These are phyloP conservation scores for Caenorhabditis sp. DNA, from an alignment of 2,888 invertebrate species.

Conservation along the genomic window DNA sequence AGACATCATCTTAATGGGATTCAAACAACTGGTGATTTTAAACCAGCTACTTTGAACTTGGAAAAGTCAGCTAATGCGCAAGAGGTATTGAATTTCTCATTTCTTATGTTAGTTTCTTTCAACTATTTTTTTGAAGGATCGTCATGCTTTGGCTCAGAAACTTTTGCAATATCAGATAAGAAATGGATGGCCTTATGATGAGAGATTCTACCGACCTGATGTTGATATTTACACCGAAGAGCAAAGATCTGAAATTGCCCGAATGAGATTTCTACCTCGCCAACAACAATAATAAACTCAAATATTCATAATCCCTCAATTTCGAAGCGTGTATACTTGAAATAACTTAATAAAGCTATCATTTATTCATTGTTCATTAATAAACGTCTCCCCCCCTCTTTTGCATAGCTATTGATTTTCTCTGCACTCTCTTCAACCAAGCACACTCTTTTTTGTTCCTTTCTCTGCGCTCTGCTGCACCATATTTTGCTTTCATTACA, in stretches of 20 bases:
- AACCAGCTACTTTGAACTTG: slow-evolving; percentile 23
- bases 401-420: background rate
- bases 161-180: slow-evolving; percentile 64
- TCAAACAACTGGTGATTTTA: slow-evolving; percentile 24
- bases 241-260: slow-evolving; percentile 37
- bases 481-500: background rate
- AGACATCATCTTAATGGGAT: slow-evolving; percentile 27
- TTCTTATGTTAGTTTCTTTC: background rate
- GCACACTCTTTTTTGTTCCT: background rate
- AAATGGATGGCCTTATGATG: slow-evolving; percentile 70
- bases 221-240: slow-evolving; percentile 39
- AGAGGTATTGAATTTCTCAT: background rate
- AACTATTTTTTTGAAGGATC: slow-evolving; percentile 25
- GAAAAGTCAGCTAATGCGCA: slow-evolving; percentile 17
- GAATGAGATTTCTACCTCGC: slow-evolving; percentile 33
- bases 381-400: background rate
- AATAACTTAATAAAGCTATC: background rate
- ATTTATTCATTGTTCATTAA: background rate
- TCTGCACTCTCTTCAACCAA: background rate
- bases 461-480: background rate
- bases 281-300: background rate
- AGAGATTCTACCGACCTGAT: slow-evolving; percentile 63
- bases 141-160: slow-evolving; percentile 56
- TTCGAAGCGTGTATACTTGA: background rate
- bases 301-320: background rate